Base-by-base conservation (phyloP, 1,140 invertebrate species). In the Drosophila equinoxialis region DNA sequence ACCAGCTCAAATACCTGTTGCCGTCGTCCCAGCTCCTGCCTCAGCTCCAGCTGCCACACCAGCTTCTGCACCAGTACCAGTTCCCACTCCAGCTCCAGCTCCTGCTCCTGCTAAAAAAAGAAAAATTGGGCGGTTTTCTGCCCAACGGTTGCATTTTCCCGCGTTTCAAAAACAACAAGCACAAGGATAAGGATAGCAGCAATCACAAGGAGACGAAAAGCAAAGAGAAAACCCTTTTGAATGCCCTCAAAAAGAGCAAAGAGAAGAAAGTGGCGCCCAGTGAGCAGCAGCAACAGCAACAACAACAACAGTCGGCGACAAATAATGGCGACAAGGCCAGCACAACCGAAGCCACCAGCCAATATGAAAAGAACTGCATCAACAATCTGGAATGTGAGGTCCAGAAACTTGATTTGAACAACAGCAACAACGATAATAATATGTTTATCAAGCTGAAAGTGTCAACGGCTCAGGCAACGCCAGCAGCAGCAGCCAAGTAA, bases 61-160 rank as follows among this genome's bases (percentile, higher is more conserved):
- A 26, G 41, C 68, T 35, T 45, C 45, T 6, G 55, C 59, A 10
- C 64, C 74, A 37, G 37, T 67, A 37, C 66, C 69, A 13, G 10
- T 17, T 61, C 41, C 70, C 51, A 60, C 80, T 51, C 64, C 70
- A 57, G 74, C 83, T 51, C 64, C 70, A 42, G 74, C 83, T 6
- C 84, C 90, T 2, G 68, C 72, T 4, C 17, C 17, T 17, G 17
- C 17, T 17, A 0, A 92, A 92, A 69, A 92, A 92, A 64, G 91
- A 92, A 42, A 92, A 92, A 60, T 74, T 92, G 13, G 90, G 91
- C 17, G 91, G 91, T 10, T 92, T 92, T 63, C 72, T 92, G 74
- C 91, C 91, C 60, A 92, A 92, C 20, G 89, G 91, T 64, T 92
- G 91, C 58, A 92, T 92, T 63, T 92, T 92, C 75, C 90, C 91